Percentiles rank a stretch among this genome's conserved stretches.
Evolutionary conservation across 2,797 vertebrate genomes (phyloP).

Genomic region (Rhynchonycteris naso): DNA sequence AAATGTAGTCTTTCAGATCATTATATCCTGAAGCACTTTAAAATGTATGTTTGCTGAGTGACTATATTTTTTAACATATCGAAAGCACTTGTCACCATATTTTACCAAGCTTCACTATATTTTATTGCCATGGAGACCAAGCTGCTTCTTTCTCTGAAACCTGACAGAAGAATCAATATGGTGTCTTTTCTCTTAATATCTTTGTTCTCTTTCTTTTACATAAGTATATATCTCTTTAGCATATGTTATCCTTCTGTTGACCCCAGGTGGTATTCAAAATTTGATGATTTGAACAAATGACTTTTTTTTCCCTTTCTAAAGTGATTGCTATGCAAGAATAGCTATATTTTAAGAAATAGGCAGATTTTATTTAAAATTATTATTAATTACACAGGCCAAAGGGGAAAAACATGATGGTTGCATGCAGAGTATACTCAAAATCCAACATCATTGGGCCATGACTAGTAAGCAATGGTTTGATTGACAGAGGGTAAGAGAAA

Average conservation of each 20-base stretch:
- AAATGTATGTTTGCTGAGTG: conserved; percentile 61
- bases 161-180: conserved; percentile 51
- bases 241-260: not conserved
- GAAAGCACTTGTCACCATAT: conserved; percentile 64
- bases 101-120: conserved; percentile 72
- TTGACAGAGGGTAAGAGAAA: not conserved
- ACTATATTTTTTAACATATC: conserved; percentile 78
- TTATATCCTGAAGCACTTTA: conserved; percentile 67
- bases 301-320: not conserved
- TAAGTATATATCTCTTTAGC: conserved; percentile 35
- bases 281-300: conserved; percentile 19
- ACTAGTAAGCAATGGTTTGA: not conserved
- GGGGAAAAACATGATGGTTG: not conserved
- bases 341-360: conserved; percentile 21
- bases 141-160: conserved; percentile 69
- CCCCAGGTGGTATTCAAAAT: conserved; percentile 1
- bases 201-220: conserved; percentile 12
- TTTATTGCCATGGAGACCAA: conserved; percentile 71
- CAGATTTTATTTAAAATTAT: not conserved
- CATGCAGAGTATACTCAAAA: not conserved
- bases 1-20: conserved; percentile 55
- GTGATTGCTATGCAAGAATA: not conserved
- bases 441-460: not conserved
- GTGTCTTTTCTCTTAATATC: conserved; percentile 43
- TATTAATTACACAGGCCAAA: not conserved